Percentiles rank a stretch among this genome's conserved stretches.
phyloP scores from a whole-genome alignment of 2,797 vertebrate species.

The Dermochelys coriacea region DNA sequence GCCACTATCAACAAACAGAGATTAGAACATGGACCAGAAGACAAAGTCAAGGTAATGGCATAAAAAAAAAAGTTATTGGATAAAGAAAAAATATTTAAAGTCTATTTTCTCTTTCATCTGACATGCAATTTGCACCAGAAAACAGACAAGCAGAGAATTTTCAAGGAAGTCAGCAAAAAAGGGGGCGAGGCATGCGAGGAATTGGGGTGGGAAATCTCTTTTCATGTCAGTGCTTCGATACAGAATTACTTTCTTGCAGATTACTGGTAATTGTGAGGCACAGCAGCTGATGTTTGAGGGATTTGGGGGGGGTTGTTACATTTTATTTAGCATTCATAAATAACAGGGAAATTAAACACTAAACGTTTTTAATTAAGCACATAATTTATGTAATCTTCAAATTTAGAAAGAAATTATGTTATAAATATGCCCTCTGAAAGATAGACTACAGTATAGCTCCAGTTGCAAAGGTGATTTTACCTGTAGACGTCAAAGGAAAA shows the following conservation, averaged over 20 bases:
- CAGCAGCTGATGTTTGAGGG: not conserved
- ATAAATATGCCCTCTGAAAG: not conserved
- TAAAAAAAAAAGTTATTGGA: not conserved
- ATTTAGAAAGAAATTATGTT: not conserved
- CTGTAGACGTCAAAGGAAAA: not conserved
- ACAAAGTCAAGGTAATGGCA: not conserved
- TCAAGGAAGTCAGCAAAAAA: not conserved
- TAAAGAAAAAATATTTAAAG: not conserved
- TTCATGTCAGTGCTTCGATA: not conserved
- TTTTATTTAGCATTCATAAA: not conserved
- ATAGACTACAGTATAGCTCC: not conserved
- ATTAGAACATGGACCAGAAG: not conserved
- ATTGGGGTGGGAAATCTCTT: not conserved
- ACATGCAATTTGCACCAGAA: not conserved
- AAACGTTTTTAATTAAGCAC: not conserved
- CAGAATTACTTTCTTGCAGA: not conserved
- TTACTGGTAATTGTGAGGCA: not conserved
- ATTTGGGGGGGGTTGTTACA: not conserved
- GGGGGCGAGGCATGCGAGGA: not conserved
- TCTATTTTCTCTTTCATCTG: not conserved
- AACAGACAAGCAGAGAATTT: not conserved
- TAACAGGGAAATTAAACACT: not conserved
- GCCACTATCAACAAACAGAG: not conserved
- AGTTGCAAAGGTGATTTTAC: not conserved
- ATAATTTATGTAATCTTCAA: not conserved